phyloP scores from a whole-genome alignment of 2,888 invertebrate species.

The Thysanoteuthis rhombus region DNA sequence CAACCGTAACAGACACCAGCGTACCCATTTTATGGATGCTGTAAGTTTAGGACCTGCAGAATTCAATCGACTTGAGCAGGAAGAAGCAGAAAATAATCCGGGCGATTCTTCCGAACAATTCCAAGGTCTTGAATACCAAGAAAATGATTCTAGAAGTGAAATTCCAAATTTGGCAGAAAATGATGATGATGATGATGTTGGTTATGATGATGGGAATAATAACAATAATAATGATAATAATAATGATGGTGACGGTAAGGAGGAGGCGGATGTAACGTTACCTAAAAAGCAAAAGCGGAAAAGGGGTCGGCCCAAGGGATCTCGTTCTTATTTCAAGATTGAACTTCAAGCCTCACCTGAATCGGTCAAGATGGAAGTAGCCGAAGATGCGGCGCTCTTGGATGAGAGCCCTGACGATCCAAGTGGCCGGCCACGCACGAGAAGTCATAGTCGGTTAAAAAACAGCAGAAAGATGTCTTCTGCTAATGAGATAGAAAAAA shows the following conservation, averaged over 20 bases:
- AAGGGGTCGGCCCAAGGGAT: not conserved
- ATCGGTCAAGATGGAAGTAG: not conserved
- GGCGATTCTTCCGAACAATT: not conserved
- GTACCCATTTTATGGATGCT: not conserved
- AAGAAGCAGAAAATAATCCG: not conserved
- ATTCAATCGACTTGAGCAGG: not conserved
- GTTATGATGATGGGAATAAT: not conserved
- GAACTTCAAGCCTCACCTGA: not conserved
- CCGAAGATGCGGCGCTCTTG: not conserved
- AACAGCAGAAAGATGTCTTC: not conserved
- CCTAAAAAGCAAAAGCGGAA: not conserved
- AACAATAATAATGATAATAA: not conserved
- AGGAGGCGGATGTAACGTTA: not conserved
- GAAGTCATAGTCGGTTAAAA: not conserved
- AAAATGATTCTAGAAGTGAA: not conserved
- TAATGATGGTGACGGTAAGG: not conserved
- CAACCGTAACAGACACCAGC: constrained; percentile 17
- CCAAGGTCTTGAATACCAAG: not conserved
- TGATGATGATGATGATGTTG: not conserved
- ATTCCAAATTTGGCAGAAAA: not conserved
- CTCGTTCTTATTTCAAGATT: not conserved
- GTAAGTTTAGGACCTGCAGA: not conserved
- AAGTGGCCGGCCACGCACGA: not conserved
- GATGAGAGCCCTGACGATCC: not conserved
- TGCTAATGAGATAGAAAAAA: not conserved